These are phyloP conservation scores for Dasysyrphus albostriatus DNA, from an alignment of 2,888 invertebrate species.

Conservation along the genomic window DNA sequence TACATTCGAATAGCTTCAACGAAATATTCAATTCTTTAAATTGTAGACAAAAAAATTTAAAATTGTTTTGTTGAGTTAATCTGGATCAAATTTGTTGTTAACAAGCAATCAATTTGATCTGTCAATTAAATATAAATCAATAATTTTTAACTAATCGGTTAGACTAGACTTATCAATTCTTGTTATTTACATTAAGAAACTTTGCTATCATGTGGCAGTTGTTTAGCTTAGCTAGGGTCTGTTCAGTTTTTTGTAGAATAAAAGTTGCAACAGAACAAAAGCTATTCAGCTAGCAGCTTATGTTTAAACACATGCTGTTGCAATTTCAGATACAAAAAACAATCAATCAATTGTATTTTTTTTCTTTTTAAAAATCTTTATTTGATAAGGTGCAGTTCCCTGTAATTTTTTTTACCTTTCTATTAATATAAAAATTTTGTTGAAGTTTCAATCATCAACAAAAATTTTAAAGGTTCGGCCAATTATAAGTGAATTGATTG, in stretches of 20 bases:
- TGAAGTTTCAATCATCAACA: neutral
- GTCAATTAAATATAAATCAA: too few relatives aligned
- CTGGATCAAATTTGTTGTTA: too few relatives aligned
- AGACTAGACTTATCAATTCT: neutral
- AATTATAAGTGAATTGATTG: neutral
- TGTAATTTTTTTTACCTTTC: too few relatives aligned
- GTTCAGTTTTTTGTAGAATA: neutral
- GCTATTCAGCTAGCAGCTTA: neutral
- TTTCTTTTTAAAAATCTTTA: neutral
- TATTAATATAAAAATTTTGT: too few relatives aligned
- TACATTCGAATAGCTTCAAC: too few relatives aligned
- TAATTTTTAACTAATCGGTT: too few relatives aligned
- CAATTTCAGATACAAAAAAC: neutral
- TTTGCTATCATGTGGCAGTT: neutral
- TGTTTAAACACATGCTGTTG: neutral
- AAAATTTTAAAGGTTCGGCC: neutral
- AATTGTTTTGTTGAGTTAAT: too few relatives aligned
- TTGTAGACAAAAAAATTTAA: too few relatives aligned
- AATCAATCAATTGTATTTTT: neutral
- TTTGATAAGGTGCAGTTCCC: slow-evolving; percentile 1
- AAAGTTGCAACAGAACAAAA: neutral
- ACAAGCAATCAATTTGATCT: too few relatives aligned
- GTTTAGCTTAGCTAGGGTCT: neutral
- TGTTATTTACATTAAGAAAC: neutral
- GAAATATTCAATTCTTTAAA: too few relatives aligned